These are phyloP conservation scores for Globodera rostochiensis DNA, from an alignment of 1,140 invertebrate species.

Conservation along the genomic window DNA sequence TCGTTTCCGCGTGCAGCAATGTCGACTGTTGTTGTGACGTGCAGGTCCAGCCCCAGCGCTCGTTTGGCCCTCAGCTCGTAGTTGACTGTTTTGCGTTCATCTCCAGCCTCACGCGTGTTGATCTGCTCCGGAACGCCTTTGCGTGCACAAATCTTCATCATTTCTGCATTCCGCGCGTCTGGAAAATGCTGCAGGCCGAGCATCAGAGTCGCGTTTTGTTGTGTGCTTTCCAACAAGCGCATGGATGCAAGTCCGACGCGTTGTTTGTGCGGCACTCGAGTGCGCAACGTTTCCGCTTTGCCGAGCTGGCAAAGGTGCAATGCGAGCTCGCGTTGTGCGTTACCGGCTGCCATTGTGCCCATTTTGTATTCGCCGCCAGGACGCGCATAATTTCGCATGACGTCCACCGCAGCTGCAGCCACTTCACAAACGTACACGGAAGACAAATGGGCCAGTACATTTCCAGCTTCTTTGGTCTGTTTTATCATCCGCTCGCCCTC, in stretches of 20 bases:
- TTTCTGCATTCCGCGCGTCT: not conserved
- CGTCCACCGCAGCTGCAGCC: conserved; percentile 1
- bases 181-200: not conserved
- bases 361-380: conserved; percentile 54
- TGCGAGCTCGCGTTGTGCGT: conserved; percentile 39
- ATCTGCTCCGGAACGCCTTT: conserved; percentile 13
- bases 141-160: conserved; percentile 27
- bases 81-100: conserved; percentile 38
- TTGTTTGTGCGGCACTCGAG: conserved; percentile 34
- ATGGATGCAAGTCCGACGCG: conserved; percentile 26
- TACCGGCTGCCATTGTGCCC: conserved; percentile 46
- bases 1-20: conserved; percentile 45
- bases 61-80: conserved; percentile 33
- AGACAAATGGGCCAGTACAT: conserved; percentile 43
- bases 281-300: conserved; percentile 36
- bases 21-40: conserved; percentile 19
- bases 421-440: conserved; percentile 44
- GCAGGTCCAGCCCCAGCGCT: conserved; percentile 11
- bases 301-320: conserved; percentile 33
- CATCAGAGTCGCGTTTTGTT: conserved; percentile 37
- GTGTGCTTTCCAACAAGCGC: conserved; percentile 36
- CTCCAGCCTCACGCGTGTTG: conserved; percentile 25
- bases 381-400: conserved; percentile 30
- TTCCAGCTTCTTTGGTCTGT: conserved; percentile 41
- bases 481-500: conserved; percentile 22